Conservation (phyloP, 2,888 invertebrate species). For the Leucoptera coffeella region DNA sequence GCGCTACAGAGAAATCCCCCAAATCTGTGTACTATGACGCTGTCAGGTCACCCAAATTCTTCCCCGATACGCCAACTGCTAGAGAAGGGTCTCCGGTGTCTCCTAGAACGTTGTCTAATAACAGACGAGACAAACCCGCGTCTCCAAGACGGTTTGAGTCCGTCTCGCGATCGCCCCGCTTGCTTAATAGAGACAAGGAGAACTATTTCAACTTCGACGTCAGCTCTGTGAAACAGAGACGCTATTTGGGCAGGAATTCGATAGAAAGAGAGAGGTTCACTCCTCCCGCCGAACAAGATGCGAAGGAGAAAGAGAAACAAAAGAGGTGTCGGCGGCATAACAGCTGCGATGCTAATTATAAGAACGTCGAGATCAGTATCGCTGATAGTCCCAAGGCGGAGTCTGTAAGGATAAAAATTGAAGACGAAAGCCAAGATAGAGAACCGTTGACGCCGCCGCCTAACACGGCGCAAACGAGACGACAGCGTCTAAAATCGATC, state of each 20-base stretch:
- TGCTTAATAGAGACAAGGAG: slow-evolving; percentile 20
- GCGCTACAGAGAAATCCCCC: slow-evolving; percentile 33
- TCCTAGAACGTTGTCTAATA: slow-evolving; percentile 24
- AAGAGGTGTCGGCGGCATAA: slow-evolving; percentile 31
- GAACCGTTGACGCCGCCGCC: slow-evolving; percentile 18
- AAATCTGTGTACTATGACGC: slow-evolving; percentile 41
- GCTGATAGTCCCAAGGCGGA: slow-evolving; percentile 16
- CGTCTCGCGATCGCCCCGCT: too few relatives aligned
- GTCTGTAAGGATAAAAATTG: slow-evolving; percentile 24
- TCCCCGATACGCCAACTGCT: slow-evolving; percentile 27
- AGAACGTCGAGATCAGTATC: slow-evolving; percentile 26
- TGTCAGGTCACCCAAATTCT: slow-evolving; percentile 38
- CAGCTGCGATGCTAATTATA: slow-evolving; percentile 39
- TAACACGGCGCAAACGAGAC: slow-evolving; percentile 27
- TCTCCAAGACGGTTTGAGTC: too few relatives aligned
- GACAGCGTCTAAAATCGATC: slow-evolving; percentile 49
- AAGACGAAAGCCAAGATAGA: slow-evolving; percentile 15
- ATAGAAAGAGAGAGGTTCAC: slow-evolving; percentile 35
- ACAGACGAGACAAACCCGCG: slow-evolving; percentile 26
- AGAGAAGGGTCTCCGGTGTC: slow-evolving; percentile 22
- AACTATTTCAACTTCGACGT: slow-evolving; percentile 43
- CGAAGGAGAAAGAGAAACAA: too few relatives aligned
- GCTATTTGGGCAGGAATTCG: slow-evolving; percentile 36
- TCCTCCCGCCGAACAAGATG: slow-evolving; percentile 34
- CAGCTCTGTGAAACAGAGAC: slow-evolving; percentile 22